Conservation (phyloP, 1,140 invertebrate species). For the Chironomus striatipennis region DNA sequence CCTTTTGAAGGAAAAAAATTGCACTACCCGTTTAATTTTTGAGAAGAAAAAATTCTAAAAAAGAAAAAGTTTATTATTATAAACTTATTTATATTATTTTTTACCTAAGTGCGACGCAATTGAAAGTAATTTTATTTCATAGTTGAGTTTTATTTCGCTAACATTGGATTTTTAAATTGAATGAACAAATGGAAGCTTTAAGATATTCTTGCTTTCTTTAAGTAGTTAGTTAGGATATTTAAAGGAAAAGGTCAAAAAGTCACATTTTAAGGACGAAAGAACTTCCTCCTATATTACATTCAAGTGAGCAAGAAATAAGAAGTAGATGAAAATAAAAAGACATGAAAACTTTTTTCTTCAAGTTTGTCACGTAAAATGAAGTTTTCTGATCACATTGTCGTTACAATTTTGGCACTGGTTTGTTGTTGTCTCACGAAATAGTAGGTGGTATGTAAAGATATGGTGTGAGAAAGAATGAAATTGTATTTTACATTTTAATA, state of each 20-base stretch:
- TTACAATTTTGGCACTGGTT: background rate
- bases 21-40: too few species aligned
- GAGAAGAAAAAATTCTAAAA: too few species aligned
- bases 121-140: too few species aligned
- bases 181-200: background rate
- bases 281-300: too few species aligned
- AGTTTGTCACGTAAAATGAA: conserved; percentile 19
- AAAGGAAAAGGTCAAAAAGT: conserved; percentile 9
- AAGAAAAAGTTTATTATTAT: too few species aligned
- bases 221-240: background rate
- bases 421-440: background rate
- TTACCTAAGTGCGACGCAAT: too few species aligned
- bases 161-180: too few species aligned
- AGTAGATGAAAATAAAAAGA: background rate
- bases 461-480: background rate
- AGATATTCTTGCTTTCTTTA: background rate
- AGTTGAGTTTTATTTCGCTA: too few species aligned
- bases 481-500: conserved; percentile 24
- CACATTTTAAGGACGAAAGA: background rate
- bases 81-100: too few species aligned
- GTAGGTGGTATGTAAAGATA: background rate
- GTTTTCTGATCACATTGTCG: conserved; percentile 22
- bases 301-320: background rate
- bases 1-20: too few species aligned
- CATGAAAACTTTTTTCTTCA: background rate